Evolutionary conservation across 2,888 invertebrate genomes (phyloP), one percentile per base, ranked within the genome.

Genomic region (Ptilodon capucinus): DNA sequence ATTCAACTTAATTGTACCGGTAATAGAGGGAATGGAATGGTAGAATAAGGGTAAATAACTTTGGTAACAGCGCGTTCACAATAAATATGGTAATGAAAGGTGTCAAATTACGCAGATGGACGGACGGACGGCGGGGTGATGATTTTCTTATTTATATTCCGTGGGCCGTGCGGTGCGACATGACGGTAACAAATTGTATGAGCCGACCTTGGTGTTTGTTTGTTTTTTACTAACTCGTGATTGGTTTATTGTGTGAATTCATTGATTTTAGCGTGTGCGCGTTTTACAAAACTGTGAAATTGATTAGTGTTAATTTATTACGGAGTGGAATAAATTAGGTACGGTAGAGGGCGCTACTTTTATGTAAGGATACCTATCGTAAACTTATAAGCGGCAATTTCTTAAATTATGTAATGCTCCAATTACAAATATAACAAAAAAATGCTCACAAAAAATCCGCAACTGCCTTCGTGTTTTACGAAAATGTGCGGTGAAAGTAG

Each of bases 11-110:
- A 68, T 42, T 1, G 0, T 0, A 9, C 11, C 36, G 8, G 16
- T 0, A 7, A 44, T 45, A 51, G 48, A 25, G 23, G 18, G 5
- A 13, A 2, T 40, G 9, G 11, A n/a, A 40, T 44, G 11, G 42
- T 40, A 44, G 16, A 40, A 14, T 14, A 42, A 11, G 19, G 40
- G 30, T 52, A 51, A 44, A 28, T 42, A n/a, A 1, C 5, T 41
- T 46, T 66, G 44, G 68, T 68, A 44, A 59, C 47, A 58, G 42
- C 57, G 61, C 68, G 68, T 78, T 70, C 64, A 84, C 81, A 86
- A 89, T 88, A 87, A 86, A 86, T 87, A 89, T 89, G 88, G 86
- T 88, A 89, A 88, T 89, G 87, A 84, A 86, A 87, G 86, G 87
- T 88, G 87, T 88, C 87, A 89, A 87, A 88, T 87, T 86, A 87